A percentile compares a stretch with the other conserved stretches of the same genome.
Evolutionary conservation across 1,140 invertebrate species (phyloP).

Genomic region (Sweltsa coloradensis): DNA sequence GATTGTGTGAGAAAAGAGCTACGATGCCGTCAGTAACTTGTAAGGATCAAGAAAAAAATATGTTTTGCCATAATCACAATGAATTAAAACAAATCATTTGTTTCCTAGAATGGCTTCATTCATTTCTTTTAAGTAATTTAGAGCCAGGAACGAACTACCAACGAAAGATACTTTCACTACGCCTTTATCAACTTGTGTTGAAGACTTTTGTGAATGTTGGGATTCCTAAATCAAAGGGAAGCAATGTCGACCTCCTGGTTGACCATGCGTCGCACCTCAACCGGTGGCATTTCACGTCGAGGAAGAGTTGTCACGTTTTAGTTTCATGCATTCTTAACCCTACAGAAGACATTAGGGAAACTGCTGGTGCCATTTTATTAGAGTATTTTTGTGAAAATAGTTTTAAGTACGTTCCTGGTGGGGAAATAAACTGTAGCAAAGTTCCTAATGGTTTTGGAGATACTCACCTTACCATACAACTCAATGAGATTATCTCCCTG

Average conservation of each 20-base stretch:
- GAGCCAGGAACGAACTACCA: constrained; percentile 40
- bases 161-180: constrained; percentile 33
- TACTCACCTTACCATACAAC: too few relatives aligned
- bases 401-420: too few relatives aligned
- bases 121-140: constrained; percentile 32
- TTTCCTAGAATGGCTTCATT: constrained; percentile 36
- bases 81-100: constrained; percentile 1
- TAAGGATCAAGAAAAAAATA: too few relatives aligned
- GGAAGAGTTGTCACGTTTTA: background rate
- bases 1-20: too few relatives aligned
- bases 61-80: too few relatives aligned
- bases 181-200: constrained; percentile 26
- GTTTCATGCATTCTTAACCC: constrained; percentile 30
- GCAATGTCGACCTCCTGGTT: too few relatives aligned
- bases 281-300: background rate
- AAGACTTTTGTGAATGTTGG: constrained; percentile 9
- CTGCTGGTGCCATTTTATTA: constrained; percentile 29
- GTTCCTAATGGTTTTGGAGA: too few relatives aligned
- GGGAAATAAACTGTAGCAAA: too few relatives aligned
- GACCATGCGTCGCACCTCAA: too few relatives aligned
- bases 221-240: background rate
- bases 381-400: constrained; percentile 26
- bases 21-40: too few relatives aligned
- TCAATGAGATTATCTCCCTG: constrained; percentile 17
- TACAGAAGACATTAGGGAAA: constrained; percentile 33